phyloP scores from a whole-genome alignment of 2,797 vertebrate species.

The Neosalanx taihuensis region DNA sequence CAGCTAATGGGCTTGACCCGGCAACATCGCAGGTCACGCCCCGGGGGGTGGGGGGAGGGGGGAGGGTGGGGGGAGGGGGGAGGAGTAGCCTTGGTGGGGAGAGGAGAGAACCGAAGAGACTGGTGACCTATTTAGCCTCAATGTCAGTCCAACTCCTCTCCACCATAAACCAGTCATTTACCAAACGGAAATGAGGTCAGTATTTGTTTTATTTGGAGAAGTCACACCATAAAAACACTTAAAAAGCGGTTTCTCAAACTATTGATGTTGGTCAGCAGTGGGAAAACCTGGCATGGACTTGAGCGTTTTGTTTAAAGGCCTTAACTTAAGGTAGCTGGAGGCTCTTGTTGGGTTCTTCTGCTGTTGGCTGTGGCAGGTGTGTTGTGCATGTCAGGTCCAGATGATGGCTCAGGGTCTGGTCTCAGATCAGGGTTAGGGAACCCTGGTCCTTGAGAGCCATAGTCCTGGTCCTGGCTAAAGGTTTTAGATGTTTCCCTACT shows the following conservation, averaged over 20 bases:
- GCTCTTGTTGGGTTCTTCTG: slow-evolving; percentile 54
- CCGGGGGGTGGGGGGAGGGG: too few species aligned
- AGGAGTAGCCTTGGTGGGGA: not conserved
- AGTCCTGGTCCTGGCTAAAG: too few species aligned
- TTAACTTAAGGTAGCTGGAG: slow-evolving; percentile 47
- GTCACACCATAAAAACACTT: too few species aligned
- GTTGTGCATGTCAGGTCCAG: slow-evolving; percentile 67
- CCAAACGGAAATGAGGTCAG: too few species aligned
- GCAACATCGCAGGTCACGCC: too few species aligned
- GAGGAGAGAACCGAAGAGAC: not conserved
- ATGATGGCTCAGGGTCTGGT: too few species aligned
- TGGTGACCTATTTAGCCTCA: not conserved
- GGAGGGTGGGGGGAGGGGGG: not conserved
- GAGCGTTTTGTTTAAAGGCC: slow-evolving; percentile 55
- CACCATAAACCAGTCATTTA: too few species aligned
- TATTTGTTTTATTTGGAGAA: too few species aligned
- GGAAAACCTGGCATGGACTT: slow-evolving; percentile 63
- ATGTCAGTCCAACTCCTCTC: not conserved
- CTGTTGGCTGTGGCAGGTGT: slow-evolving; percentile 62
- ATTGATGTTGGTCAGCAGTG: not conserved
- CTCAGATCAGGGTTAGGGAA: too few species aligned
- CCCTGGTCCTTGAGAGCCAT: too few species aligned
- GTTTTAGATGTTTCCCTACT: too few species aligned
- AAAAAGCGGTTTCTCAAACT: not conserved
- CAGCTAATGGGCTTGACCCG: not conserved